phyloP scores from a whole-genome alignment of 2,797 vertebrate species.

The Lithobates pipiens region DNA sequence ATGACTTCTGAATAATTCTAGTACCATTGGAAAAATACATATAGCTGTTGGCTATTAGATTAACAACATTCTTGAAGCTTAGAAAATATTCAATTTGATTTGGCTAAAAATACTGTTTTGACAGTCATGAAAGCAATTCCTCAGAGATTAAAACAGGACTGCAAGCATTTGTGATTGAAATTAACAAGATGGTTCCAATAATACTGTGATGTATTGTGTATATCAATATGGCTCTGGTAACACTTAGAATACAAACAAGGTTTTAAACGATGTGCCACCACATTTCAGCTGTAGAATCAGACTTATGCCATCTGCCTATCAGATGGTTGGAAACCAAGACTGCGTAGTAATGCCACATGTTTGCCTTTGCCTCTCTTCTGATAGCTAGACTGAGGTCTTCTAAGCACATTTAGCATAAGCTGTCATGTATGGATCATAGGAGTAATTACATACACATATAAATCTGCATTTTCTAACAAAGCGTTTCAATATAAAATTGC shows the following conservation, averaged over 20 bases:
- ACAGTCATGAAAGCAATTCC: conserved; percentile 66
- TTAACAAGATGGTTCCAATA: conserved; percentile 85
- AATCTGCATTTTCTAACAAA: too few species aligned
- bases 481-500: too few species aligned
- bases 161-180: conserved; percentile 84
- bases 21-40: background rate
- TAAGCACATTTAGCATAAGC: conserved; percentile 90
- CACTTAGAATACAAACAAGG: conserved; percentile 99
- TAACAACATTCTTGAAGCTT: background rate
- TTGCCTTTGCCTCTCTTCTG: conserved; percentile 87
- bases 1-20: background rate
- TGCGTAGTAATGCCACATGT: conserved; percentile 96
- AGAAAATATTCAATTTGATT: background rate
- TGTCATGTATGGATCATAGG: conserved; percentile 69
- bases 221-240: conserved; percentile 99
- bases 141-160: conserved; percentile 78
- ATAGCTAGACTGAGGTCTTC: conserved; percentile 80
- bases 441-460: too few species aligned
- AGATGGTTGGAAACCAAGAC: conserved; percentile 91
- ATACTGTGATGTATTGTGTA: conserved; percentile 97
- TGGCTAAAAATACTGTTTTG: conserved; percentile 2
- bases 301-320: conserved; percentile 97
- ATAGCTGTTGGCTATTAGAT: background rate
- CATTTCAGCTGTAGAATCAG: conserved; percentile 92
- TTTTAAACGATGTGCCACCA: conserved; percentile 98